A percentile compares a stretch with the other conserved stretches of the same genome.
Conservation (phyloP, 2,888 invertebrate genomes). For the Seira ritae region DNA sequence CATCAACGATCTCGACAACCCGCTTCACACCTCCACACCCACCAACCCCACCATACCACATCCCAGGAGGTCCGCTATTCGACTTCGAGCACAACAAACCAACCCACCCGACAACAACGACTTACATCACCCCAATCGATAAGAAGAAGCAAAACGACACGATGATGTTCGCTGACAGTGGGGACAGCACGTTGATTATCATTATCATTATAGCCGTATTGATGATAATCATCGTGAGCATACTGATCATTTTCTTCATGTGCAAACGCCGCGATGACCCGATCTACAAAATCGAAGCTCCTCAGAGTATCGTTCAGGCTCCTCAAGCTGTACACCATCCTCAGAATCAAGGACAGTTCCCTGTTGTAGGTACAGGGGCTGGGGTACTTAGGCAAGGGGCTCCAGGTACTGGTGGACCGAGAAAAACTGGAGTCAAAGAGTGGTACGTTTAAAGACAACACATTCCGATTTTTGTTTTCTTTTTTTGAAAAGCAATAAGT, state of each 20-base stretch:
- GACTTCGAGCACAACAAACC: conserved; percentile 54
- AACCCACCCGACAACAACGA: conserved; percentile 36
- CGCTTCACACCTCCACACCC: conserved; percentile 68
- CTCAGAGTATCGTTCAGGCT: conserved; percentile 73
- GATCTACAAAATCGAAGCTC: conserved; percentile 95
- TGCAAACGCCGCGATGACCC: conserved; percentile 90
- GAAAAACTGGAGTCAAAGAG: conserved; percentile 84
- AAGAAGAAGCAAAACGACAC: conserved; percentile 64
- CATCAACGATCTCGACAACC: conserved; percentile 43
- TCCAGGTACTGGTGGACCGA: conserved; percentile 76
- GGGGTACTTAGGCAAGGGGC: conserved; percentile 78
- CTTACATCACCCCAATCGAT: conserved; percentile 73
- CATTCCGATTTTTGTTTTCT: conserved; percentile 4
- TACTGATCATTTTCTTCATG: conserved; percentile 84
- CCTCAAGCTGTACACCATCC: conserved; percentile 77
- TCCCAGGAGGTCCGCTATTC: conserved; percentile 34
- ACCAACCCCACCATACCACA: conserved; percentile 33
- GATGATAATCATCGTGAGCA: conserved; percentile 84
- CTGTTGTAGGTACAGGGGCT: conserved; percentile 82
- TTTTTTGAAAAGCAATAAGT: too few species aligned
- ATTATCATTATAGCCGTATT: conserved; percentile 92
- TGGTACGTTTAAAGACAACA: conserved; percentile 88
- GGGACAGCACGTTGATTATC: conserved; percentile 86
- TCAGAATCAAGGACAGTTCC: too few species aligned
- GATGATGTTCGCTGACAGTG: conserved; percentile 83